phyloP scores from a whole-genome alignment of 2,113 vertebrate genomes.

The Campylomormyrus tamandua region DNA sequence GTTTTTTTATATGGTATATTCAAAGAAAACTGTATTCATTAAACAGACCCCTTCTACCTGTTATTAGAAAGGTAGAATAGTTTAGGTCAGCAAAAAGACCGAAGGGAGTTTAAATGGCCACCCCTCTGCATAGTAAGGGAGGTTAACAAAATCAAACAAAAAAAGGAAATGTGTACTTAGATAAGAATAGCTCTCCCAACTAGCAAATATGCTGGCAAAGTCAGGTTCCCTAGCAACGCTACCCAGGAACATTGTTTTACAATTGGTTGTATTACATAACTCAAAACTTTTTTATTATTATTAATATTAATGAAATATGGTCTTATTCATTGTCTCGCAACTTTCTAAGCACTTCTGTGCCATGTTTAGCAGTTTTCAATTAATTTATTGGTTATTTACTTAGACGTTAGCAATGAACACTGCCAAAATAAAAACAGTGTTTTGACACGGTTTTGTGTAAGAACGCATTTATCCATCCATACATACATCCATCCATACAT shows the following conservation, averaged over 20 bases:
- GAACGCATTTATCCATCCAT: neutral
- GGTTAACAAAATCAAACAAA: neutral
- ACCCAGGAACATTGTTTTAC: neutral
- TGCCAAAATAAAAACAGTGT: neutral
- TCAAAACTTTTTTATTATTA: neutral
- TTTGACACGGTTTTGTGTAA: neutral
- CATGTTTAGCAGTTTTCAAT: neutral
- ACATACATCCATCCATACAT: neutral
- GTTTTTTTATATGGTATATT: neutral
- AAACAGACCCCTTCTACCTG: neutral
- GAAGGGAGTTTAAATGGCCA: neutral
- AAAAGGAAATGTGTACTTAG: neutral
- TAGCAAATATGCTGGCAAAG: neutral
- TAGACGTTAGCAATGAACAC: neutral
- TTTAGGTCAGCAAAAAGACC: neutral
- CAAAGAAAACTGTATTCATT: neutral
- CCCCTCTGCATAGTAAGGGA: neutral
- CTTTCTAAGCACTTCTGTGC: neutral
- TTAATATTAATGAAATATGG: neutral
- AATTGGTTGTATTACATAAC: conserved; percentile 11
- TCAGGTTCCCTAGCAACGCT: conserved; percentile 12
- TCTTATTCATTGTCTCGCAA: neutral
- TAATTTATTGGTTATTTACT: neutral
- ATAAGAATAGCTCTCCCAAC: conserved; percentile 8
- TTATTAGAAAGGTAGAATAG: neutral